phyloP scores from a whole-genome alignment of 2,888 invertebrate genomes.

The Dascillus cervinus region DNA sequence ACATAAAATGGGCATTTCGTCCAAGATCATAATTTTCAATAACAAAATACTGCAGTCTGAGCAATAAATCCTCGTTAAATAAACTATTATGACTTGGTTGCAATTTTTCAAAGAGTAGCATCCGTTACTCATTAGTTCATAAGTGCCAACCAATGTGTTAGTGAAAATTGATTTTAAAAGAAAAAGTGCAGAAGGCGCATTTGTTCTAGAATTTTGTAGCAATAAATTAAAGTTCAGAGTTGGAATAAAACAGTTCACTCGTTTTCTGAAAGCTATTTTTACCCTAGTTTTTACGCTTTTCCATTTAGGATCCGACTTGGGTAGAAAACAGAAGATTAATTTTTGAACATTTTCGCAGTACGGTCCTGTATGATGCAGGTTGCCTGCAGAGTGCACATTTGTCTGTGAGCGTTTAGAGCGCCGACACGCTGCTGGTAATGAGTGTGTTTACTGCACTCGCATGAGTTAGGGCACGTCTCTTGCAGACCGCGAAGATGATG shows the following conservation, averaged over 20 bases:
- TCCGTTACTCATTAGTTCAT: conserved; percentile 9
- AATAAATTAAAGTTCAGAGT: conserved; percentile 9
- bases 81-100: conserved; percentile 9
- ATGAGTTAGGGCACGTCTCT: conserved; percentile 8
- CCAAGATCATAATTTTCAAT: too few species aligned
- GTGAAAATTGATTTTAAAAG: conserved; percentile 13
- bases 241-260: too few species aligned
- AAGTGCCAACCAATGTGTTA: conserved; percentile 10
- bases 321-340: too few species aligned
- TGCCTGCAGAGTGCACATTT: conserved; percentile 16
- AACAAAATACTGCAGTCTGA: too few species aligned
- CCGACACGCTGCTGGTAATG: conserved; percentile 12
- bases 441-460: conserved; percentile 14
- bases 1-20: too few species aligned
- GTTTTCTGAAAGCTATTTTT: too few species aligned
- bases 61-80: conserved; percentile 8
- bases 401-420: conserved; percentile 9
- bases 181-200: conserved; percentile 11
- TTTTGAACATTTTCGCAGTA: not conserved
- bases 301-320: too few species aligned
- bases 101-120: conserved; percentile 11
- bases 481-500: conserved; percentile 3
- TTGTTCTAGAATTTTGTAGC: conserved; percentile 12
- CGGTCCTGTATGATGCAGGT: conserved; percentile 7
- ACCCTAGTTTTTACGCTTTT: too few species aligned